These are phyloP conservation scores for Scolanthus callimorphus DNA, from an alignment of 92 coral and sea anemone genomes.

Conservation along the genomic window DNA sequence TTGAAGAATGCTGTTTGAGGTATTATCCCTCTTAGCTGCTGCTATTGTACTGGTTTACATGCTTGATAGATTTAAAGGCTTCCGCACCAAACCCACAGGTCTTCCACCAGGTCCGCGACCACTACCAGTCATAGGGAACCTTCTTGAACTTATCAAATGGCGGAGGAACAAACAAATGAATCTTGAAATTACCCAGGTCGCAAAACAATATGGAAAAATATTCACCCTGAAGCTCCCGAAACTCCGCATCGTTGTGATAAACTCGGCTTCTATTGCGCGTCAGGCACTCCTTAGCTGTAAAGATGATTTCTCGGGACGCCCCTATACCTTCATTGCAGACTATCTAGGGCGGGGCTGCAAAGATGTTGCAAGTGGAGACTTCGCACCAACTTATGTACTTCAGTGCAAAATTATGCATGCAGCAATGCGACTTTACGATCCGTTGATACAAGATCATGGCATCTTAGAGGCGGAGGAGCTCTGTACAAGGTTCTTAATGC, in stretches of 20 bases:
- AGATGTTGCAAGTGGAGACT: slow-evolving; percentile 41
- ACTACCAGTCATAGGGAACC: slow-evolving; percentile 48
- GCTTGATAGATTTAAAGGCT: too few relatives aligned
- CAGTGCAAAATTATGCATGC: slow-evolving; percentile 55
- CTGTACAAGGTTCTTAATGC: slow-evolving; percentile 17
- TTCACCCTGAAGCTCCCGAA: too few relatives aligned
- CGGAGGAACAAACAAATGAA: slow-evolving; percentile 34
- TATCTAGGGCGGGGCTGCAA: slow-evolving; percentile 32
- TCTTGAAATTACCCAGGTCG: slow-evolving; percentile 32
- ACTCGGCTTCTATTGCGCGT: slow-evolving; percentile 45
- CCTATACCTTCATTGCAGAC: slow-evolving; percentile 16
- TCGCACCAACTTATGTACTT: slow-evolving; percentile 32
- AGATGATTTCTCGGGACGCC: slow-evolving; percentile 62
- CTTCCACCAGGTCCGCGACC: slow-evolving; percentile 59
- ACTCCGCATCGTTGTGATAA: slow-evolving; percentile 32
- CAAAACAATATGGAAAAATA: too few relatives aligned
- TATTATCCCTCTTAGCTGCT: too few relatives aligned
- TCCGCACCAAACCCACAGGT: neutral
- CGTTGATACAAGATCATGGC: slow-evolving; percentile 28
- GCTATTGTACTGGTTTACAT: too few relatives aligned
- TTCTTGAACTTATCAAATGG: slow-evolving; percentile 19
- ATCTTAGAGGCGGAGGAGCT: slow-evolving; percentile 33
- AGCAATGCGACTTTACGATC: slow-evolving; percentile 57
- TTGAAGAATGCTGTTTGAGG: too few relatives aligned
- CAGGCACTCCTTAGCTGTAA: slow-evolving; percentile 46